These are phyloP conservation scores for Aegithalos caudatus DNA, from an alignment of 2,113 vertebrate species.

Conservation along the genomic window DNA sequence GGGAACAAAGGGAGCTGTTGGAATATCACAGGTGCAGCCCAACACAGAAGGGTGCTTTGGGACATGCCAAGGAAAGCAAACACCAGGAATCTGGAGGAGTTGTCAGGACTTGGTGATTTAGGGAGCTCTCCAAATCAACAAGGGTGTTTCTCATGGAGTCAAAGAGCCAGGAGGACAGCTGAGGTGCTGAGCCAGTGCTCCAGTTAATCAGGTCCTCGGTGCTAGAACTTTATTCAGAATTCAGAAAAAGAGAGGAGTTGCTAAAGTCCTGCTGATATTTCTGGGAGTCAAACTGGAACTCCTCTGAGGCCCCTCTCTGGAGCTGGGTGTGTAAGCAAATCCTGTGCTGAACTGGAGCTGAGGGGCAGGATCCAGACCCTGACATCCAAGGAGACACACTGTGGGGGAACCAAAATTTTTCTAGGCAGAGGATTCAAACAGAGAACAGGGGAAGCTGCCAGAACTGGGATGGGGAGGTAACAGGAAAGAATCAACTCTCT, in stretches of 20 bases:
- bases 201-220: neutral
- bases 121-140: slow-evolving; percentile 41
- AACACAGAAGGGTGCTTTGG: slow-evolving; percentile 44
- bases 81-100: slow-evolving; percentile 45
- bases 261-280: neutral
- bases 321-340: neutral
- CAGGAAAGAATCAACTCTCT: neutral
- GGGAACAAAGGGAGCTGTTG: slow-evolving; percentile 63
- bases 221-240: neutral
- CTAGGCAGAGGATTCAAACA: neutral
- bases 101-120: slow-evolving; percentile 48
- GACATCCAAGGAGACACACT: neutral
- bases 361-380: neutral
- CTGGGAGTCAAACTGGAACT: neutral
- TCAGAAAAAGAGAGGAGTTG: neutral
- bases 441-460: neutral
- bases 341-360: neutral
- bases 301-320: neutral
- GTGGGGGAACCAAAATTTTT: neutral
- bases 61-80: slow-evolving; percentile 63
- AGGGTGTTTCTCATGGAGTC: neutral
- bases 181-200: neutral
- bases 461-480: neutral
- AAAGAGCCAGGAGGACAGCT: neutral
- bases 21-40: slow-evolving; percentile 62